phyloP scores from a whole-genome alignment of 2,113 vertebrate genomes.

The Salminus brasiliensis region DNA sequence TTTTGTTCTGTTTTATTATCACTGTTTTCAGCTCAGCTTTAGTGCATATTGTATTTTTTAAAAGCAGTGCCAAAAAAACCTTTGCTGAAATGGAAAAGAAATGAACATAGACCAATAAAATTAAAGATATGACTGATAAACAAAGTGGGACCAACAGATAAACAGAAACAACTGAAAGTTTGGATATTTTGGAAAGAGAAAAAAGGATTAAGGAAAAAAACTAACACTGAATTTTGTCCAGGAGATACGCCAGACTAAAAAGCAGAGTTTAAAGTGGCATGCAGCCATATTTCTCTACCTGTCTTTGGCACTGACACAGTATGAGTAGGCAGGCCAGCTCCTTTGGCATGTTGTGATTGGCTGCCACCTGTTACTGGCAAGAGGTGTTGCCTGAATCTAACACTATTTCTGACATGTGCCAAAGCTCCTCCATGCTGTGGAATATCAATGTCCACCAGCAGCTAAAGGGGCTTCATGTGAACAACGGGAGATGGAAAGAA shows the following conservation, averaged over 20 bases:
- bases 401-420: slow-evolving; percentile 23
- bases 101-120: not conserved
- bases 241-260: not conserved
- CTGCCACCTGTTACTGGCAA: slow-evolving; percentile 57
- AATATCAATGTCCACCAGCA: slow-evolving; percentile 11
- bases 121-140: not conserved
- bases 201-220: not conserved
- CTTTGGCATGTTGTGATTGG: slow-evolving; percentile 55
- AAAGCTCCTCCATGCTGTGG: not conserved
- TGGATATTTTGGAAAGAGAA: too few species aligned
- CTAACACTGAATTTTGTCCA: not conserved
- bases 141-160: not conserved
- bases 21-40: too few species aligned
- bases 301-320: slow-evolving; percentile 47
- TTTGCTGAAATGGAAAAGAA: too few species aligned
- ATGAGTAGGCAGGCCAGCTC: slow-evolving; percentile 48
- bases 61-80: too few species aligned
- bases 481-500: not conserved
- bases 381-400: slow-evolving; percentile 22
- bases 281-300: slow-evolving; percentile 30
- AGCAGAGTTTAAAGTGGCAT: not conserved
- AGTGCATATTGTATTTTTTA: too few species aligned
- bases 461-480: slow-evolving; percentile 1
- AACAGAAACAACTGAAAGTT: not conserved
- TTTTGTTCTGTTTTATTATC: too few species aligned